Base-by-base conservation (phyloP, 2,797 vertebrate genomes). In the Chelon auratus region DNA sequence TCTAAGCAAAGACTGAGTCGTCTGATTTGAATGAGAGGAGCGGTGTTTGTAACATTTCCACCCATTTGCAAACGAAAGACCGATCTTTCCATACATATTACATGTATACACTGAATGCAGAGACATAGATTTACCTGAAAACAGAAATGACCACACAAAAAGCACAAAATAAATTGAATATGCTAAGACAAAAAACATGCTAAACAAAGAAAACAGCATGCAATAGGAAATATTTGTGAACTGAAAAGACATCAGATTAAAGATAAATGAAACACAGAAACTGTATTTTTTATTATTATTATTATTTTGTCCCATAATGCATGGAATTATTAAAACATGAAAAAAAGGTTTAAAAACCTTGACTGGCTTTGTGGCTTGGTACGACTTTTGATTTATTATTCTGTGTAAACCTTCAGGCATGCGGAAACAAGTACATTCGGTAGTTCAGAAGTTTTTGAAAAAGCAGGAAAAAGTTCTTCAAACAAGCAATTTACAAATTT, bases 1-100 rank as follows among this genome's bases (percentile, higher is more conserved):
- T 90, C 53, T 52, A 75, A 82, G 87, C 77, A 22, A 82, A 86
- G 63, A 72, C 80, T 76, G 51, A 59, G 17, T 62, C 68, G 72
- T 78, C 50, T 60, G 72, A 85, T 87, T 85, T 82, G 70, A 80
- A 70, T 68, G 64, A 84, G 54, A 67, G 14, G 30, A 79, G 56
- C 53, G 43, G 26, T 78, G 63, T 47, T 68, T 65, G 43, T 24
- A 73, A 15, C 56, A 77, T 76, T 74, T 69, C 52, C n/a, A 71
- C 50, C 47, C 5, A 48, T 68, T 68, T 77, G 61, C 56, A 63
- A 50, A 53, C 52, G 22, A n/a, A 68, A 39, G 45, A 74, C 51
- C 63, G 59, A 68, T 15, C 6, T 69, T 73, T 57, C 33, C 3
- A 59, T 36, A 26, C n/a, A 45, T 39, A 8, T 11, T 56, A 5